phyloP scores from a whole-genome alignment of 2,888 invertebrate genomes.

The Candidula unifasciata region DNA sequence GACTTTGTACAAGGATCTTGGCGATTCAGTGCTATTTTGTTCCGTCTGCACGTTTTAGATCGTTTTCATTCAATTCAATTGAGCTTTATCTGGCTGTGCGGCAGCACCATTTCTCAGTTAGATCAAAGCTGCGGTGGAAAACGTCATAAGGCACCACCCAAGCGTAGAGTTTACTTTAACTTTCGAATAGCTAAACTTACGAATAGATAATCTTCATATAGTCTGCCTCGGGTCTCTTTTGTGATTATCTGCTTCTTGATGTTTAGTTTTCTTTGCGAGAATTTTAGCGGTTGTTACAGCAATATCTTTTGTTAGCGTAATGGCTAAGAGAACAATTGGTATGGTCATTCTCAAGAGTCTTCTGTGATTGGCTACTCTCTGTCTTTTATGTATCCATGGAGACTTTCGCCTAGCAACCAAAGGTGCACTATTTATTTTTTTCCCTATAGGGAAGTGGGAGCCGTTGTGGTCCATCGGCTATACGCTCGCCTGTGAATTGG shows the following conservation, averaged over 20 bases:
- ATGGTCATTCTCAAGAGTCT: no score
- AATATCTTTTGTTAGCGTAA: no score
- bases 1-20: not conserved
- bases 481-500: no score
- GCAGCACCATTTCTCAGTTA: not conserved
- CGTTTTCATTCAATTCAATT: slow-evolving; percentile 13
- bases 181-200: not conserved
- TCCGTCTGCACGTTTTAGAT: not conserved
- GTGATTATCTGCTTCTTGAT: not conserved
- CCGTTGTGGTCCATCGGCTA: no score
- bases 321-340: no score
- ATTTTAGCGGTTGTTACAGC: no score
- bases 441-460: no score
- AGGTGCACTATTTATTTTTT: no score
- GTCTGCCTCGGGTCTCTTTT: not conserved
- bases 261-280: not conserved
- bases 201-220: not conserved
- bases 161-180: not conserved
- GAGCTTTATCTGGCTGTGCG: not conserved
- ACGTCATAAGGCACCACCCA: slow-evolving; percentile 36
- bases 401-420: no score
- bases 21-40: slow-evolving; percentile 2
- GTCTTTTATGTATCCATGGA: no score
- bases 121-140: slow-evolving; percentile 10
- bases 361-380: no score